Percentiles rank a stretch among this genome's conserved stretches.
Conservation (phyloP, 2,888 invertebrate species). For the Drosophila engyochracea region DNA sequence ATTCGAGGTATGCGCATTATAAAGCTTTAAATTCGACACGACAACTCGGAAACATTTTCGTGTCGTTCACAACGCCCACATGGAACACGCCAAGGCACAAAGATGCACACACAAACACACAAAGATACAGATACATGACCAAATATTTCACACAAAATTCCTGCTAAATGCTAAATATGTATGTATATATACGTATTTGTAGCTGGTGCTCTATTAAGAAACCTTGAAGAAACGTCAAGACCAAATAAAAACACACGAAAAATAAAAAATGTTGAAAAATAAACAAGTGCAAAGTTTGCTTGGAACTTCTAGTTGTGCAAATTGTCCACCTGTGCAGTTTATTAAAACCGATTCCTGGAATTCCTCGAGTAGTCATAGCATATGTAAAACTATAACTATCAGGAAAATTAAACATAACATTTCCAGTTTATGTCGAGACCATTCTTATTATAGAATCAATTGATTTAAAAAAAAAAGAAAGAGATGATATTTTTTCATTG, state of each 20-base stretch:
- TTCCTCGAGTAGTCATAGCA: constrained; percentile 21
- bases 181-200: constrained; percentile 15
- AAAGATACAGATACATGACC: constrained; percentile 22
- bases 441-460: not conserved
- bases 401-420: not conserved
- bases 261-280: not conserved
- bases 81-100: constrained; percentile 52
- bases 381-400: not conserved
- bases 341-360: constrained; percentile 67
- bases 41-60: constrained; percentile 81
- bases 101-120: constrained; percentile 18
- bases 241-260: constrained; percentile 59
- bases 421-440: not conserved
- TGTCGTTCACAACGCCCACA: constrained; percentile 73
- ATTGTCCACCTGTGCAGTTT: constrained; percentile 80
- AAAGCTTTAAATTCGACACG: constrained; percentile 78
- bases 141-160: constrained; percentile 68
- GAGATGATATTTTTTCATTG: not conserved
- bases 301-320: constrained; percentile 60
- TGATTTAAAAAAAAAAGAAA: not conserved
- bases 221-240: constrained; percentile 77
- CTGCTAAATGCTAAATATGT: constrained; percentile 55
- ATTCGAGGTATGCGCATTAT: constrained; percentile 79
- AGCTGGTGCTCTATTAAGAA: constrained; percentile 53
- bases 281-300: constrained; percentile 62